phyloP scores from a whole-genome alignment of 2,888 invertebrate genomes.

The Apoda limacodes region DNA sequence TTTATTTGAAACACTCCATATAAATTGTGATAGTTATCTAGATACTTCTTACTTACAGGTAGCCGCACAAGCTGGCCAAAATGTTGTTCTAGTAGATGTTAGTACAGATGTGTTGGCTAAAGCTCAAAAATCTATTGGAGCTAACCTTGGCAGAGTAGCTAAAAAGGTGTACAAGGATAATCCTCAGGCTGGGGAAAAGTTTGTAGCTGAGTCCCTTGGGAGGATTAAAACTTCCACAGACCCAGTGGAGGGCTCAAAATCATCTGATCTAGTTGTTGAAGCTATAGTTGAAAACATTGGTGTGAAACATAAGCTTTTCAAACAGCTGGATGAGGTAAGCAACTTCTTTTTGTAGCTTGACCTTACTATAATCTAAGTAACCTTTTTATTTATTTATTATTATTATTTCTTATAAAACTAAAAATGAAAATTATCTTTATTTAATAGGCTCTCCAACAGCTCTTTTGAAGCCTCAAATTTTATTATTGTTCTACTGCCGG shows the following conservation, averaged over 20 bases:
- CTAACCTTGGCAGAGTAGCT: conserved; percentile 79
- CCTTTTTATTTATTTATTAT: background rate
- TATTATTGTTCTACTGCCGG: no score
- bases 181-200: conserved; percentile 73
- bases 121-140: conserved; percentile 76
- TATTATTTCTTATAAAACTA: no score
- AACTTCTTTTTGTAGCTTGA: no score
- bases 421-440: no score
- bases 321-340: conserved; percentile 74
- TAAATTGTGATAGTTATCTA: no score
- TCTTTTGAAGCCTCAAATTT: no score
- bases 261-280: conserved; percentile 83
- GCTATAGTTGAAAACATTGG: conserved; percentile 88
- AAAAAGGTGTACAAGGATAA: conserved; percentile 82
- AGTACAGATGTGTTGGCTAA: conserved; percentile 78
- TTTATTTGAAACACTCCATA: conserved; percentile 5
- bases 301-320: conserved; percentile 81
- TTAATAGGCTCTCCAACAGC: no score
- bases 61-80: conserved; percentile 85
- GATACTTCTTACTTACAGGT: conserved; percentile 75
- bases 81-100: conserved; percentile 85
- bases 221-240: conserved; percentile 74
- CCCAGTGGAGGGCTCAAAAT: conserved; percentile 70
- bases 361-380: no score
- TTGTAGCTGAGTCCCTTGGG: conserved; percentile 72